Percentiles rank a stretch among this genome's conserved stretches.
Evolutionary conservation across 2,113 vertebrate genomes (phyloP).

Genomic region (Lagenorhynchus albirostris): DNA sequence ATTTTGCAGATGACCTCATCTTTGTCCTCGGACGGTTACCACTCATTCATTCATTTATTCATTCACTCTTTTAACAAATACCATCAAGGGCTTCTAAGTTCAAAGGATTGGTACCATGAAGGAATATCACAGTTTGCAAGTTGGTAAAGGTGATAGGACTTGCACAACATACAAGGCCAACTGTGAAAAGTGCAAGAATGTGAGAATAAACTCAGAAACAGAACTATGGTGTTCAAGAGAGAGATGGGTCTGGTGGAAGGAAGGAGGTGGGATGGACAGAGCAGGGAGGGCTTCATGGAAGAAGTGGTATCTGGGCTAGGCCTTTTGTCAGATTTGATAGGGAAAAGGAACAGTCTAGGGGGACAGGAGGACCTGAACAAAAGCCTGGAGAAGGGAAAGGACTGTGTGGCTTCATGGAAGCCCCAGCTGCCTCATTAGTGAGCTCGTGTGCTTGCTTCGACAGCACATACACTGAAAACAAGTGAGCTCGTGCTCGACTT

Average conservation of each 20-base stretch:
- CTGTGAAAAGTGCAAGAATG: not conserved
- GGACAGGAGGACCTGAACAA: not conserved
- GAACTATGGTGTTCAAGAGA: not conserved
- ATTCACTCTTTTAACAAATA: not conserved
- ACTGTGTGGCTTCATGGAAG: not conserved
- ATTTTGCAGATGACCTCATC: not conserved
- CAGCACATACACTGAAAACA: too few species aligned
- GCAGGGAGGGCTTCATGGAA: not conserved
- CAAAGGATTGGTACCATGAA: not conserved
- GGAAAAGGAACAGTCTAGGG: not conserved
- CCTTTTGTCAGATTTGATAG: not conserved
- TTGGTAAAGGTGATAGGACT: not conserved
- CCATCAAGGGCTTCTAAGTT: not conserved
- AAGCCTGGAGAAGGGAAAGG: not conserved
- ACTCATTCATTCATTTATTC: not conserved
- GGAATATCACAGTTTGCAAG: not conserved
- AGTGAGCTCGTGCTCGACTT: not conserved
- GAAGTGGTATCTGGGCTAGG: not conserved
- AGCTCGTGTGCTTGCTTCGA: not conserved
- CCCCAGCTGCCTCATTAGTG: not conserved
- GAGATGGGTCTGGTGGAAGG: not conserved
- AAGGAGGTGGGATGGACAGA: not conserved
- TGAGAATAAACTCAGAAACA: not conserved
- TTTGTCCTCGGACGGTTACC: not conserved
- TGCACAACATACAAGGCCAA: not conserved